Evolutionary conservation across 2,797 vertebrate species (phyloP), one percentile per base, ranked within the genome.

Genomic region (Liasis olivaceus): DNA sequence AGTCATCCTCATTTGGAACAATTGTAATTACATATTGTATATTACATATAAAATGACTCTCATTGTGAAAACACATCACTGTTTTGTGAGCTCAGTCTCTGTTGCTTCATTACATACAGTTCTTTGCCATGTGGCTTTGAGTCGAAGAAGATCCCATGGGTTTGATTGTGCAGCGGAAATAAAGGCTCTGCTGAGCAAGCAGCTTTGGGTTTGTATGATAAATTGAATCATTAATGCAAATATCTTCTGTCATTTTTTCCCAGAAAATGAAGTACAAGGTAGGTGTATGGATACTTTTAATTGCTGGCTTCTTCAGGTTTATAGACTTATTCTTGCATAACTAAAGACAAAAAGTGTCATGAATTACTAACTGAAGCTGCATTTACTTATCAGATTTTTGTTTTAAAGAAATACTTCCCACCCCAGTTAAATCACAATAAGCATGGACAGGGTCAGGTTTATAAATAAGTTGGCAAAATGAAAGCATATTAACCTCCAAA

Each of bases 1-100:
- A 98, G 97, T 98, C 98, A 98, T 89, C 97, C 97, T 91, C 5
- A 12, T 96, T 91, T 91, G 93, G 94, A 96, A 94, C 90, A 7
- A 95, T 97, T 92, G 93, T 97, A 96, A 97, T 96, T 96, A 95
- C 56, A 93, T 92, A 90, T 94, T 96, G 95, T 64, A 85, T 96
- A 15, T 0, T 62, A 81, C n/a, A 81, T 0, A 1, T 92, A 94
- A 51, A 93, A 90, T 90, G 91, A 93, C 90, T 94, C 90, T 94
- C 93, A 91, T 89, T 90, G 36, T 51, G 9, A 85, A 62, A 0
- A 84, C 89, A 63, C 2, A 3, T 93, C 87, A 87, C 88, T 58
- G 22, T 88, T 89, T 89, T 90, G 94, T 88, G 92, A 94, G 93
- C 7, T 24, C 24, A 31, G 59, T 92, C 90, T 87, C 92, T 94